Evolutionary conservation across 2,888 invertebrate species (phyloP), one percentile per base, ranked within the genome.

Genomic region (Agonopterix alstromeriana): DNA sequence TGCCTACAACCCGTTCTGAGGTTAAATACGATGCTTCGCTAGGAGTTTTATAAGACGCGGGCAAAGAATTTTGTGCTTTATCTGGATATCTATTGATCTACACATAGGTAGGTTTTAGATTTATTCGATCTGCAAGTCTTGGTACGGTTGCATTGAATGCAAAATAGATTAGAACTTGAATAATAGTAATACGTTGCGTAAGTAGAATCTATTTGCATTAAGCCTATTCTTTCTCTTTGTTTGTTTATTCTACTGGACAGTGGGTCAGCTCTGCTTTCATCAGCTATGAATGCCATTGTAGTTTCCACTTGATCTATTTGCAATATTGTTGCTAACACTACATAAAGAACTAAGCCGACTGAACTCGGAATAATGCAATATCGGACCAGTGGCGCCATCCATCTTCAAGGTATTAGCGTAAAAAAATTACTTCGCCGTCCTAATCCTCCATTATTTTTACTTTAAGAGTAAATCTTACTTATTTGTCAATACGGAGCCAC

Each of bases 401-500:
- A 58, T 67, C 65, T 67, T 64, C 49, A 67, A 67, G 73, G 67
- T 70, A 65, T 60, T 55, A 54, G 50, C 56, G 57, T 55, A 73
- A 81, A 74, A 80, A 82, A 75, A 65, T 55, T 61, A 59, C 63
- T 61, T 55, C 65, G 61, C 73, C 76, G 61, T 70, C 72, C 78
- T 88, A 88, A 88, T 88, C 88, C 85, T 68, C 73, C 77, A 82
- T 86, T 79, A 82, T 77, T 85, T 79, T 82, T 80, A 61, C 79
- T 77, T 75, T 74, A 73, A 67, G 72, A 80, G 83, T 79, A 82
- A 84, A 85, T 82, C 84, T 82, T 79, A 80, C 79, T 85, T 88
- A 88, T 88, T 88, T 88, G 88, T 88, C 88, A 87, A 88, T 88
- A 88, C 80, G 53, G 77, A 74, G 78, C 86, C 86, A 88, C 86